These are phyloP conservation scores for Gryllus longicercus DNA, from an alignment of 2,888 invertebrate genomes.

Conservation along the genomic window DNA sequence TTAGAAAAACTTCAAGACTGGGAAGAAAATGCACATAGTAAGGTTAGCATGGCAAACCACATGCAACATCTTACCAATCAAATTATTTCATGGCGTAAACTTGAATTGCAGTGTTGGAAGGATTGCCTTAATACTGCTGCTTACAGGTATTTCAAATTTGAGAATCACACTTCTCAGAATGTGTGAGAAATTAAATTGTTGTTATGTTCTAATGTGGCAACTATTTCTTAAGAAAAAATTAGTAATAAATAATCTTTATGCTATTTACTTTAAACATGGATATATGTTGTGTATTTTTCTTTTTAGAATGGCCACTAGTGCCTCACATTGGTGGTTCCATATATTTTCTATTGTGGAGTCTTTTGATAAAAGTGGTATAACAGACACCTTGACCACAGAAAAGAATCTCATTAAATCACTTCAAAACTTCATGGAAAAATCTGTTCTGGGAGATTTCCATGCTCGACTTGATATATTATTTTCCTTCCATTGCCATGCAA, in stretches of 20 bases:
- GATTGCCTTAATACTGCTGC: conserved; percentile 56
- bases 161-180: neutral
- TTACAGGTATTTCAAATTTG: conserved; percentile 1
- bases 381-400: conserved; percentile 43
- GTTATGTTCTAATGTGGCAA: neutral
- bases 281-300: conserved; percentile 32
- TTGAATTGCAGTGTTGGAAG: conserved; percentile 87
- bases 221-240: neutral
- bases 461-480: conserved; percentile 72
- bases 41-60: conserved; percentile 73
- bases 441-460: conserved; percentile 79
- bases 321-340: conserved; percentile 88
- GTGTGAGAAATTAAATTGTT: neutral
- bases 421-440: conserved; percentile 77
- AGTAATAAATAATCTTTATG: neutral
- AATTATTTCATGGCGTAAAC: conserved; percentile 85
- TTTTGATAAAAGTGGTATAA: conserved; percentile 50
- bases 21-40: conserved; percentile 86
- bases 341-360: conserved; percentile 69
- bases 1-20: conserved; percentile 82
- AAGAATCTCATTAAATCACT: conserved; percentile 58
- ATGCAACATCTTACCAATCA: conserved; percentile 72
- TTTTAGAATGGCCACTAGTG: conserved; percentile 60
- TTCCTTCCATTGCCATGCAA: conserved; percentile 75
- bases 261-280: no score